Conservation (phyloP, 1,140 invertebrate genomes). For the Lepidurus packardi region DNA sequence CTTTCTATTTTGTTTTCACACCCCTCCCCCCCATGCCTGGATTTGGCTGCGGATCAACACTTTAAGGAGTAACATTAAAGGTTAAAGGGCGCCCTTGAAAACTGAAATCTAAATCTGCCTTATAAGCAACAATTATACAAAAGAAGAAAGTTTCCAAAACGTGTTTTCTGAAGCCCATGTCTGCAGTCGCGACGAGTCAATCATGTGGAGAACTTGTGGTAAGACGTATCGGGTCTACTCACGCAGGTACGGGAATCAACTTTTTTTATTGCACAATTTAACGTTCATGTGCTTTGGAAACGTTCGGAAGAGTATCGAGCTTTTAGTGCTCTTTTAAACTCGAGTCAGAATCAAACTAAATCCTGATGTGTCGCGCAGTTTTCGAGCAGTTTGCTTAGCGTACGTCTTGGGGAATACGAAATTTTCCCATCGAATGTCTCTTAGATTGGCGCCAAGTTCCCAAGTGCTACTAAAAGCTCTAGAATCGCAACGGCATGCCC, state of each 20-base stretch:
- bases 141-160: not conserved
- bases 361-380: no score
- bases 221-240: not conserved
- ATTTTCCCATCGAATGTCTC: no score
- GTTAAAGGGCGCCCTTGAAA: slow-evolving; percentile 21
- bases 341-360: no score
- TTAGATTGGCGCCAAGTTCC: no score
- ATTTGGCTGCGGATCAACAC: not conserved
- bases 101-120: slow-evolving; percentile 16
- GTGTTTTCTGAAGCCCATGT: slow-evolving; percentile 6
- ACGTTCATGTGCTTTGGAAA: not conserved
- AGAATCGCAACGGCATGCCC: no score
- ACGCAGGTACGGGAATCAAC: not conserved
- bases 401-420: no score
- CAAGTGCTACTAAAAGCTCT: no score
- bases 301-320: not conserved
- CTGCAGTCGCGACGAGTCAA: slow-evolving; percentile 11
- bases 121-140: slow-evolving; percentile 7
- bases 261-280: not conserved
- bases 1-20: no score
- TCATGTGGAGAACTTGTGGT: not conserved
- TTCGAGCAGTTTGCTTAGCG: no score
- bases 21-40: no score
- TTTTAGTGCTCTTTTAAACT: no score
- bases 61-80: not conserved